A percentile compares a stretch with the other conserved stretches of the same genome.
These are phyloP conservation scores for Drosophila melanosoma DNA, from an alignment of 2,888 invertebrate species.

Conservation along the genomic window DNA sequence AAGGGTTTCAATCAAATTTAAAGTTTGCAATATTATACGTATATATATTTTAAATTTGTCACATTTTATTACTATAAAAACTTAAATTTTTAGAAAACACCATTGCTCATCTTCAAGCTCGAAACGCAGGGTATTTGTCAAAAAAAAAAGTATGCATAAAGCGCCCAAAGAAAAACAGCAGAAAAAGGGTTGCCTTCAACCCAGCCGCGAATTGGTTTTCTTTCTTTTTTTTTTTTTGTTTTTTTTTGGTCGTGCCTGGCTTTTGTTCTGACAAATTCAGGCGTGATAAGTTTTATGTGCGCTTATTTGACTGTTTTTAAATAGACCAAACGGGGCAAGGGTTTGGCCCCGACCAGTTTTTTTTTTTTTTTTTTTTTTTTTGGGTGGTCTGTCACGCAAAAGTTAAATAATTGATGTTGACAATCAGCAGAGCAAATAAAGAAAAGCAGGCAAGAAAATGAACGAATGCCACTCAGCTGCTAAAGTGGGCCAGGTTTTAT, in stretches of 20 bases:
- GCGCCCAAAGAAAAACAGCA: slow-evolving; percentile 20
- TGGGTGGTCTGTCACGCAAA: slow-evolving; percentile 65
- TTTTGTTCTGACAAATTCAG: slow-evolving; percentile 83
- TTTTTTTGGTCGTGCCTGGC: slow-evolving; percentile 44
- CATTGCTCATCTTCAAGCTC: too few species aligned
- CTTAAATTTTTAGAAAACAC: background rate
- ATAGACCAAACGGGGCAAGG: slow-evolving; percentile 64
- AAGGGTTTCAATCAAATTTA: too few species aligned
- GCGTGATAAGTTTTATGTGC: slow-evolving; percentile 82
- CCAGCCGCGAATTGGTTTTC: slow-evolving; percentile 29
- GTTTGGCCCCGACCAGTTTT: slow-evolving; percentile 23
- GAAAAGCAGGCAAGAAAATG: slow-evolving; percentile 60
- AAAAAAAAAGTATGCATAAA: slow-evolving; percentile 33
- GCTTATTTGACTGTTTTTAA: slow-evolving; percentile 81
- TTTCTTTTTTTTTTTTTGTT: slow-evolving; percentile 17
- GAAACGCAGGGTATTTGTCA: slow-evolving; percentile 32
- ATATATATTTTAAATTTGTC: background rate
- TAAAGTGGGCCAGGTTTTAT: slow-evolving; percentile 47
- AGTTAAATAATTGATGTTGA: slow-evolving; percentile 83
- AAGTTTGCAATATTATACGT: background rate
- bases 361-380: slow-evolving; percentile 2
- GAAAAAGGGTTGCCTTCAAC: slow-evolving; percentile 68
- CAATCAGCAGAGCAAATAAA: slow-evolving; percentile 83
- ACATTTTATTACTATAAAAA: background rate
- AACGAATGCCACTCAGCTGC: slow-evolving; percentile 50